Evolutionary conservation across 1,140 invertebrate species (phyloP).

Genomic region (Drosophila persimilis): DNA sequence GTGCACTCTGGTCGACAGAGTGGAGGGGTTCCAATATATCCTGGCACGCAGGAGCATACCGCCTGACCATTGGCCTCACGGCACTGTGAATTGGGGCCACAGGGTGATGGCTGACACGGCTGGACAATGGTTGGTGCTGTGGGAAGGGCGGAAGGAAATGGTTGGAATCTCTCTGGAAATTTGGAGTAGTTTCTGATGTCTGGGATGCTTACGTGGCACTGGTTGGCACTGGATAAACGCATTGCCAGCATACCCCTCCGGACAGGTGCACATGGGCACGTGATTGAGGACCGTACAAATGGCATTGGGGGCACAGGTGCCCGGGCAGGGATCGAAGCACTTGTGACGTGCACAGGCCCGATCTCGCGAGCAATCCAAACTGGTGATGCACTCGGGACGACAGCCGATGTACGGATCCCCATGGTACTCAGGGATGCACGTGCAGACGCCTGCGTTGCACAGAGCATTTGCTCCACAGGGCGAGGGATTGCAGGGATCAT

Average conservation of each 20-base stretch:
- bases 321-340: conserved; percentile 91
- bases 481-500: conserved; percentile 87
- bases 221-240: conserved; percentile 84
- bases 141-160: conserved; percentile 83
- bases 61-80: conserved; percentile 84
- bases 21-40: conserved; percentile 84
- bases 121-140: conserved; percentile 83
- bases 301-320: conserved; percentile 90
- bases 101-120: conserved; percentile 90
- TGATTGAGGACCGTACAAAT: conserved; percentile 90
- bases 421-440: conserved; percentile 90
- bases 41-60: conserved; percentile 86
- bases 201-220: conserved; percentile 84
- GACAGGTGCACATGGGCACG: conserved; percentile 89
- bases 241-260: conserved; percentile 89
- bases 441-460: conserved; percentile 89
- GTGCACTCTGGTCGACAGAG: conserved; percentile 85
- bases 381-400: conserved; percentile 92
- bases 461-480: conserved; percentile 90
- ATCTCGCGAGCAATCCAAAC: conserved; percentile 89
- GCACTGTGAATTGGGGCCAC: conserved; percentile 90
- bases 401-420: conserved; percentile 93
- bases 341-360: conserved; percentile 91
- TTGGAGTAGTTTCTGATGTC: background rate
- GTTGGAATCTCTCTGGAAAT: background rate